phyloP scores from a whole-genome alignment of 2,797 vertebrate genomes.

The Monodelphis domestica region DNA sequence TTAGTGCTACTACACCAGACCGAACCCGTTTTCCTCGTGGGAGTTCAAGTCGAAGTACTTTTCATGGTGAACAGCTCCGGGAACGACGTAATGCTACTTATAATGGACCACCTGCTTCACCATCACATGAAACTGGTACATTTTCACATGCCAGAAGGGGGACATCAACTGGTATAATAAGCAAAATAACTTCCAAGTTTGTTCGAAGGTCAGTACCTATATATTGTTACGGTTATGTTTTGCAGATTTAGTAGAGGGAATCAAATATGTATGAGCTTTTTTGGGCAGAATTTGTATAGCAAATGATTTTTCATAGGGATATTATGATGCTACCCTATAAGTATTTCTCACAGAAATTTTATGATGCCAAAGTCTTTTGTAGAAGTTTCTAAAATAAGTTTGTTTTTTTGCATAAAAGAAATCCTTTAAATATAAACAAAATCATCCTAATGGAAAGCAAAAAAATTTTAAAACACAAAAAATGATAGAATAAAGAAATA shows the following conservation, averaged over 20 bases:
- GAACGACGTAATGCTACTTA: constrained; percentile 97
- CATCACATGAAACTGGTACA: constrained; percentile 94
- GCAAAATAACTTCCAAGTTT: constrained; percentile 99
- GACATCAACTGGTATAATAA: constrained; percentile 96
- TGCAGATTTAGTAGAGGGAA: background rate
- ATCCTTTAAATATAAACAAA: background rate
- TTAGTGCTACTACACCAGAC: constrained; percentile 94
- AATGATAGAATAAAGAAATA: background rate
- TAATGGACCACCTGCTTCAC: constrained; percentile 97
- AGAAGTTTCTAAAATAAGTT: background rate
- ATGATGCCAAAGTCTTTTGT: background rate
- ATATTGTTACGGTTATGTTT: background rate
- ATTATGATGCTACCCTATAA: background rate
- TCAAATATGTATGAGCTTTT: background rate
- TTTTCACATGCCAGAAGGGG: constrained; percentile 94
- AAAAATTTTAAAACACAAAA: constrained; percentile 15
- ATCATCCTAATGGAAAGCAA: background rate
- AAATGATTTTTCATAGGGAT: background rate
- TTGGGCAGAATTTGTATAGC: background rate
- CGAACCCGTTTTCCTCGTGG: constrained; percentile 97
- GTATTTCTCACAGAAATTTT: background rate
- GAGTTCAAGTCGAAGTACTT: constrained; percentile 97
- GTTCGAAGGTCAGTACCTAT: constrained; percentile 93
- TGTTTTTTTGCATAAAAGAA: background rate
- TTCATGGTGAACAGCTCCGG: constrained; percentile 97